Base-by-base conservation (phyloP, 2,888 invertebrate species). In the Cabera pusaria region DNA sequence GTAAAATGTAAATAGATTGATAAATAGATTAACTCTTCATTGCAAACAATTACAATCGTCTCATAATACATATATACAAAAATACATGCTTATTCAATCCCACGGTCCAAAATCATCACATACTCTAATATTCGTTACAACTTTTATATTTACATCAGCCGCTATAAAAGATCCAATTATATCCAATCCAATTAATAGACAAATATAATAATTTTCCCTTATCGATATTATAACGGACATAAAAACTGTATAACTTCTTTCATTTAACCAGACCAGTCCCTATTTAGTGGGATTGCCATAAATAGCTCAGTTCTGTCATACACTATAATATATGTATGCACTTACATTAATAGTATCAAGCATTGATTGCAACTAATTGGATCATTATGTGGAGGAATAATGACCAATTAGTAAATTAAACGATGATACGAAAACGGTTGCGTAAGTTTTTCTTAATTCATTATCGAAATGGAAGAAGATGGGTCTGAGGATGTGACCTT, bases 281-380 rank as follows among this genome's bases (percentile, higher is more conserved):
- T 55, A 71, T 67, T 58, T 55, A 62, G 58, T 59, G 56, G 60
- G 59, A 59, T 49, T 54, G 60, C 47, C 32, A 56, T 76, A 69
- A 76, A 79, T 72, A 70, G 65, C 59, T 44, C 44, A 55, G 53
- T 60, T 66, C 67, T 74, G 72, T 75, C 74, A 72, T 75, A 71
- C 69, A 71, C n/a, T 34, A 34, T 32, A 38, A 70, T 73, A 70
- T 39, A 69, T 66, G 62, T 67, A 70, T 57, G 67, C 62, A 66
- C 67, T 64, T 74, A 64, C 35, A 66, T 77, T 75, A 74, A 78
- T 41, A 72, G 67, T 73, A 75, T 73, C 70, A 65, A 69, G 75
- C 73, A 81, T 80, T 83, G 81, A 86, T 84, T 84, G 81, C 72
- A 72, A 67, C 71, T 80, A 84, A 85, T 83, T 81, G 84, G 77